Percentiles rank a stretch among this genome's conserved stretches.
phyloP scores from a whole-genome alignment of 2,797 vertebrate species.

The Xerus rutilus region DNA sequence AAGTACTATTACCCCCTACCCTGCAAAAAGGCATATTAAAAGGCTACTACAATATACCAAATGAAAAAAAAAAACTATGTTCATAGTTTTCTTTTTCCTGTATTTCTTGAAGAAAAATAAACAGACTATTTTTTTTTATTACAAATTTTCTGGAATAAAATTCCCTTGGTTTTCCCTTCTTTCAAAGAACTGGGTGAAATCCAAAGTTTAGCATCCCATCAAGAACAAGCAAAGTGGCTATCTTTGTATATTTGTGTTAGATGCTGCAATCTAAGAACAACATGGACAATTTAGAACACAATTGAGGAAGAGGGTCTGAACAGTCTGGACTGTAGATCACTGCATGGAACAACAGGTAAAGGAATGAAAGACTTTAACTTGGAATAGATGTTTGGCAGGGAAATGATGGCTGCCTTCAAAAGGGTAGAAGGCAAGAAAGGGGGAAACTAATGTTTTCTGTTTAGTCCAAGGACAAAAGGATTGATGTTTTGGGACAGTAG shows the following conservation, averaged over 20 bases:
- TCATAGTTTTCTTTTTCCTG: background rate
- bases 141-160: conserved; percentile 41
- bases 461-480: background rate
- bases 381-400: background rate
- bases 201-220: background rate
- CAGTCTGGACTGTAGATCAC: background rate
- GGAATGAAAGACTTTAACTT: background rate
- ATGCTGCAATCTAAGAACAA: background rate
- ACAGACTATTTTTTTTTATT: background rate
- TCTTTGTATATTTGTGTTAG: background rate
- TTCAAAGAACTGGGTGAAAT: conserved; percentile 40
- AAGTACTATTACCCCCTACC: background rate
- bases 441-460: background rate
- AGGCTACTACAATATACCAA: background rate
- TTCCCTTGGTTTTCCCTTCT: background rate
- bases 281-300: background rate
- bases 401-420: background rate
- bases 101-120: background rate
- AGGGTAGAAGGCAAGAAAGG: background rate
- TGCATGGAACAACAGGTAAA: background rate
- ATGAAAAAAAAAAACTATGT: background rate
- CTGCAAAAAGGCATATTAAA: background rate
- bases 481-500: background rate
- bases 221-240: background rate
- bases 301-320: background rate